A percentile compares a stretch with the other conserved stretches of the same genome.
phyloP scores from a whole-genome alignment of 2,888 invertebrate genomes.

The Trachelus tabidus region DNA sequence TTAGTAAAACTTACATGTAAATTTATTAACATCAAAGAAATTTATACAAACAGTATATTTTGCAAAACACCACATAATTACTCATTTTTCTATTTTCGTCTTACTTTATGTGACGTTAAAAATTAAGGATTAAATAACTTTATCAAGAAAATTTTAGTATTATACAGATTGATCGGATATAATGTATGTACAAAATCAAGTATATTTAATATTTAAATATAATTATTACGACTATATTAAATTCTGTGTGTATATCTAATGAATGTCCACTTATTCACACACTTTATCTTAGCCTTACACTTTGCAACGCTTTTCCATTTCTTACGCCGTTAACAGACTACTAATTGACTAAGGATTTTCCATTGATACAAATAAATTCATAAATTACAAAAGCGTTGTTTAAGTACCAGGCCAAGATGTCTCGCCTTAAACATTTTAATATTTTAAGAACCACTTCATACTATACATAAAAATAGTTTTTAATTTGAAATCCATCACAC shows the following conservation, averaged over 20 bases:
- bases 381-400: conserved; percentile 26
- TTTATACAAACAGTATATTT: conserved; percentile 4
- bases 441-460: conserved; percentile 33
- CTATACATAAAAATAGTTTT: conserved; percentile 52
- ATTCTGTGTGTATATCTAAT: conserved; percentile 38
- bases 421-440: conserved; percentile 33
- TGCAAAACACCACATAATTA: not conserved
- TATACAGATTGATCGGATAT: conserved; percentile 51
- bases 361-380: conserved; percentile 15
- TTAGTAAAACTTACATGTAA: not conserved
- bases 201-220: conserved; percentile 57
- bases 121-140: conserved; percentile 21
- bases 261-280: conserved; percentile 38
- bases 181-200: conserved; percentile 60
- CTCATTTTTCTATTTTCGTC: not conserved
- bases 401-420: conserved; percentile 44
- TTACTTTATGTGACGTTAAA: not conserved
- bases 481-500: conserved; percentile 39
- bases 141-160: conserved; percentile 50
- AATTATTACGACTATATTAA: conserved; percentile 45
- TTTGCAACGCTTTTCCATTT: conserved; percentile 32
- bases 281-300: conserved; percentile 40
- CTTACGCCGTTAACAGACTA: conserved; percentile 27
- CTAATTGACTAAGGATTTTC: conserved; percentile 39
- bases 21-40: not conserved